Evolutionary conservation across 2,113 vertebrate genomes (phyloP), one percentile per base, ranked within the genome.

Genomic region (Polypterus bichir): DNA sequence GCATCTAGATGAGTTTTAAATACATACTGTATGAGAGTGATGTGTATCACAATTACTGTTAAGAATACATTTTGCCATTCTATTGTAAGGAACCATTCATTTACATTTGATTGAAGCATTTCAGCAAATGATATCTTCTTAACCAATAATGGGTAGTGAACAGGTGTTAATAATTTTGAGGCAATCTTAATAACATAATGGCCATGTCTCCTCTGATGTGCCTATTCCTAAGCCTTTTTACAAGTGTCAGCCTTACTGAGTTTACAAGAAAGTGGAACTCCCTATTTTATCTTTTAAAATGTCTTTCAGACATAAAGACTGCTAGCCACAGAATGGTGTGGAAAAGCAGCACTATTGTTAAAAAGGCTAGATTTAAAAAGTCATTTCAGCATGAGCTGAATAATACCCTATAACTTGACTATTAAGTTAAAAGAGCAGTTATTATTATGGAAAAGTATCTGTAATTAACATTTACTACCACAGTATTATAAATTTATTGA

Each of bases 101-200:
- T 55, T 55, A 55, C 54, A 55, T 55, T 55, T 55, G 54, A 55
- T 55, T 55, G 54, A 55, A 55, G 54, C 54, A 55, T 55, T 55
- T 55, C 51, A 8, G 54, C 9, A 55, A 55, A 55, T 55, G 54
- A 55, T 11, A 55, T 55, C 10, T 55, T 27, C 54, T 27, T 55
- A 11, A 5, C 44, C 54, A 8, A 27, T 10, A 55, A 55, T 55
- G 54, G 9, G 54, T 55, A 55, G 5, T 27, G 9, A 55, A 10
- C 54, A 55, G 54, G 54, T 55, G 54, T 55, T 55, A 55, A 55
- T 55, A 55, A 55, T 55, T 55, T 55, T 10, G 54, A 55, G 54
- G 44, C 10, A 5, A 10, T 55, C 54, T 55, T 55, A 11, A 9
- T 10, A 55, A 10, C 54, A 55, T 55, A 27, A 8, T 55, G 54